Evolutionary conservation across 2,888 invertebrate genomes (phyloP).

Genomic region (Acronicta leporina): DNA sequence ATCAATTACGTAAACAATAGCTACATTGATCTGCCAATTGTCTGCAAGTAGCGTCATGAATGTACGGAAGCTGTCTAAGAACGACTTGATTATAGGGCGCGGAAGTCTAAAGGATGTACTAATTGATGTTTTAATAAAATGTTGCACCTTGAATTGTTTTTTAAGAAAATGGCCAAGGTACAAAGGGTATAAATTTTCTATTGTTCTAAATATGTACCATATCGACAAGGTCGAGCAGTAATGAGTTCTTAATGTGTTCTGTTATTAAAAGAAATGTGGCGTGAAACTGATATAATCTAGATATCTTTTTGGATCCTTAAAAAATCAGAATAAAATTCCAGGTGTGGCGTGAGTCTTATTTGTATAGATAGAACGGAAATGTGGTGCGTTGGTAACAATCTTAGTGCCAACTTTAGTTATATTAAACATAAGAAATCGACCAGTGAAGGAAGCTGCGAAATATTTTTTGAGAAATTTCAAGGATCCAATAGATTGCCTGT

Average conservation of each 20-base stretch:
- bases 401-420: too few relatives aligned
- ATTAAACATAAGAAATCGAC: too few relatives aligned
- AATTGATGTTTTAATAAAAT: constrained; percentile 34
- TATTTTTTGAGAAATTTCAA: too few relatives aligned
- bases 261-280: constrained; percentile 6
- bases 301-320: background rate
- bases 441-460: too few relatives aligned
- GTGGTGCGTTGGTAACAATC: too few relatives aligned
- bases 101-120: constrained; percentile 33
- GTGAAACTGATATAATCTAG: background rate
- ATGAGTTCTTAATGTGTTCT: constrained; percentile 1
- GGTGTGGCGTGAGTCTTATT: too few relatives aligned
- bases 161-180: constrained; percentile 34
- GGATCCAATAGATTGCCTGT: too few relatives aligned
- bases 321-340: background rate
- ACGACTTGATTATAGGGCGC: constrained; percentile 48
- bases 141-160: constrained; percentile 55
- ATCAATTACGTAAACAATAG: constrained; percentile 49
- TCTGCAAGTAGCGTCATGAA: constrained; percentile 37
- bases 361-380: too few relatives aligned
- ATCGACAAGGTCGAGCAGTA: constrained; percentile 12
- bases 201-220: constrained; percentile 36
- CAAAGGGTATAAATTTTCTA: constrained; percentile 35
- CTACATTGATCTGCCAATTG: constrained; percentile 32
- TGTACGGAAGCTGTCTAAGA: constrained; percentile 57